Conservation (phyloP, 2,113 vertebrate genomes). For the Dryoscopus gambensis region DNA sequence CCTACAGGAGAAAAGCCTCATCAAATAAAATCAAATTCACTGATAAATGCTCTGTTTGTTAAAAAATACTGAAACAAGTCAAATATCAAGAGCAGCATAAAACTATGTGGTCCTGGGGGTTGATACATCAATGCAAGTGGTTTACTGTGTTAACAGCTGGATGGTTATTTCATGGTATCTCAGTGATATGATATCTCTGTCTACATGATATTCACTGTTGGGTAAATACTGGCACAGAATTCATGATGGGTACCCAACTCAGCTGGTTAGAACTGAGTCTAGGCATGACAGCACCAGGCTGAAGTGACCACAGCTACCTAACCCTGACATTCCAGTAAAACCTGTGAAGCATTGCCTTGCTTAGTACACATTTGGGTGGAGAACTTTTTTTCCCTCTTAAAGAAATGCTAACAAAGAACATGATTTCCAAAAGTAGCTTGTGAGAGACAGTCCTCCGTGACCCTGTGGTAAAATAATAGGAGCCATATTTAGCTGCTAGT, state of each 20-base stretch:
- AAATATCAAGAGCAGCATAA: background rate
- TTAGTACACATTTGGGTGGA: background rate
- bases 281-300: background rate
- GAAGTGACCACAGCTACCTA: background rate
- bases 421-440: background rate
- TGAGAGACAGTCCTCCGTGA: background rate
- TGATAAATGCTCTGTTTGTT: background rate
- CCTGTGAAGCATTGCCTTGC: background rate
- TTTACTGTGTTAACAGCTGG: background rate
- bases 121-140: background rate
- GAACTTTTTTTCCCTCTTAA: rapidly evolving
- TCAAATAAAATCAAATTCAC: background rate
- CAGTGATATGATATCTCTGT: background rate
- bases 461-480: background rate
- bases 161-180: background rate
- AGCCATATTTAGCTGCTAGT: background rate
- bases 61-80: background rate
- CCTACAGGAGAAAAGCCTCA: background rate
- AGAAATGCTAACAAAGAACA: background rate
- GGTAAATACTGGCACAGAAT: background rate
- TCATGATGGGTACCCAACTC: background rate
- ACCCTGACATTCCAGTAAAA: background rate
- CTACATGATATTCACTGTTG: rapidly evolving
- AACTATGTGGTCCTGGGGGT: background rate
- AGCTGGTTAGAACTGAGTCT: background rate